Evolutionary conservation across 1,140 invertebrate genomes (phyloP), one percentile per base, ranked within the genome.

Genomic region (Cotesia chilonis): DNA sequence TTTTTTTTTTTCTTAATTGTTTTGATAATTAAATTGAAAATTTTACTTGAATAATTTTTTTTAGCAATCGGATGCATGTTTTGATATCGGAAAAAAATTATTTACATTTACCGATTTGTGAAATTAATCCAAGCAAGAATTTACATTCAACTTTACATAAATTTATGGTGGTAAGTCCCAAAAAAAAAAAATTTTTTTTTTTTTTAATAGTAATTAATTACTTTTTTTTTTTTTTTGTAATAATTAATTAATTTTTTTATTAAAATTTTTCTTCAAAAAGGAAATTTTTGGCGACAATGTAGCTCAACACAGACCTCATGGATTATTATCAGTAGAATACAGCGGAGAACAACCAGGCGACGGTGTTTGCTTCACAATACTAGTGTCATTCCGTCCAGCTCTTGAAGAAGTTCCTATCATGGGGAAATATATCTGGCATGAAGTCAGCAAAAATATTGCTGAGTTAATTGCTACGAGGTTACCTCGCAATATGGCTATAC

Each of bases 361-460:
- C 87, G 96, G 96, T 1, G 88, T 94, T 55, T 96, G 94, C 80
- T 80, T 98, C 4, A 94, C 94, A 61, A 80, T 97, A 10, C 85
- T 98, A 2, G 92, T 97, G 12, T 94, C 94, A 0, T 95, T 96
- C 76, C 88, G 93, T 74, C 89, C 92, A n/a, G 92, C 94, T 4
- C 83, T 96, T 12, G 95, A 96, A 87, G 93, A 96, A 80, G 92
- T 95, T 4, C 90, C 92, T 17, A 89, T 96, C 4, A 93, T 94
- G 80, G 94, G 94, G 71, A 96, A 96, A 83, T 97, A 94, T 84
- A 91, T 92, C 35, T 97, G 95, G 96, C 90, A 95, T 76, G 94
- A 96, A 84, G 80, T 95, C 6, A 89, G 90, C 12, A 88, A 90
- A 74, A 89, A 91, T 6, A 78, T 94, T 20, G 94, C 93, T 54